These are phyloP conservation scores for Mormyrops attenuatus DNA, from an alignment of 2,797 vertebrate species.

Conservation along the genomic window DNA sequence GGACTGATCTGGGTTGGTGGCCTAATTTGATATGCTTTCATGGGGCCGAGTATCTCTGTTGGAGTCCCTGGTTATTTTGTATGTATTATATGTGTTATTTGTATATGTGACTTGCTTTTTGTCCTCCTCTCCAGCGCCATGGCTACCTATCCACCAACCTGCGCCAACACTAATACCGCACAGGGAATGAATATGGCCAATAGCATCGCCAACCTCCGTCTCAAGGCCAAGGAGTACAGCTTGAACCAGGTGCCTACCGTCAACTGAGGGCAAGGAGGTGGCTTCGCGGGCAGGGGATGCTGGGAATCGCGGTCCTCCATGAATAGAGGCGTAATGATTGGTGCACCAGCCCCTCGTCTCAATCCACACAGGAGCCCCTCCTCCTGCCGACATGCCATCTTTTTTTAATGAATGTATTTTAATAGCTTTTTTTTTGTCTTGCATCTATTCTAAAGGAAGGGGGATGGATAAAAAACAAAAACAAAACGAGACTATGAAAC, in stretches of 20 bases:
- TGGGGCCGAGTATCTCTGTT: background rate
- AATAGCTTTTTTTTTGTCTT: background rate
- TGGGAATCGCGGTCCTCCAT: background rate
- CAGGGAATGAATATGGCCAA: slow-evolving; percentile 98
- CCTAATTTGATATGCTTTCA: background rate
- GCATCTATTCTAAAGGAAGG: slow-evolving; percentile 1
- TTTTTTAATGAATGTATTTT: slow-evolving; percentile 16
- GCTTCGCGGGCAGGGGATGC: background rate
- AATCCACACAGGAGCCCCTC: background rate
- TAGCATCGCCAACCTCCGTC: slow-evolving; percentile 98
- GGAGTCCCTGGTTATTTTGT: background rate
- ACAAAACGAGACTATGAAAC: background rate
- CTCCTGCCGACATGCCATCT: background rate
- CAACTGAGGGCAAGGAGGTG: slow-evolving; percentile 69
- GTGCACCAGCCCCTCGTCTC: background rate
- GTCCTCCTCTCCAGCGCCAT: slow-evolving; percentile 70
- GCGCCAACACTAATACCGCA: slow-evolving; percentile 82
- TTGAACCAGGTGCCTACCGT: slow-evolving; percentile 98
- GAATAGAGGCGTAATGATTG: background rate
- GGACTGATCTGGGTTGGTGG: background rate
- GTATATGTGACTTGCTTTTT: slow-evolving; percentile 26
- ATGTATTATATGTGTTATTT: background rate
- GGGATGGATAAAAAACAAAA: background rate
- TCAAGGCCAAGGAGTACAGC: slow-evolving; percentile 99
- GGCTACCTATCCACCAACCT: slow-evolving; percentile 88